phyloP scores from a whole-genome alignment of 2,113 vertebrate species.

The Ia io region DNA sequence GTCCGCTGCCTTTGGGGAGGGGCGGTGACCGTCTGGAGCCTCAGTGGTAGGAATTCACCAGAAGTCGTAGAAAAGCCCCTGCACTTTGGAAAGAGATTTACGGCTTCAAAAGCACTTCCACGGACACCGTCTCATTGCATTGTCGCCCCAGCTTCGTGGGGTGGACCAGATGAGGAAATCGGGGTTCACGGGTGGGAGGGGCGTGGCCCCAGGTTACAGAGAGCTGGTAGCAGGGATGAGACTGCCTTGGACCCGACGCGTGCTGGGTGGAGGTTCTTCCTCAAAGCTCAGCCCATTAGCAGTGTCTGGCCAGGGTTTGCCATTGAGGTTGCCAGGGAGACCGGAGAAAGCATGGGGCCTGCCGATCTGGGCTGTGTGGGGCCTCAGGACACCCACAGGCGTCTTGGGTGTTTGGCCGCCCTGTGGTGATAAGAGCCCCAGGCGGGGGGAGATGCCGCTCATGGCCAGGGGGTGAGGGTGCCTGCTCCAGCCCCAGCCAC shows the following conservation, averaged over 20 bases:
- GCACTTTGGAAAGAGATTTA: background rate
- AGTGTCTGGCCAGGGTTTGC: background rate
- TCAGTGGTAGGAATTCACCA: background rate
- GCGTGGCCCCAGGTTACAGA: background rate
- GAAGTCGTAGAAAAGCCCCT: background rate
- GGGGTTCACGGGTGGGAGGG: background rate
- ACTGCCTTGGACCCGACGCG: background rate
- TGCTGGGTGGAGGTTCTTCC: background rate
- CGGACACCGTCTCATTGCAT: background rate
- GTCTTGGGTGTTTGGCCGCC: background rate
- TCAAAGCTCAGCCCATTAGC: background rate
- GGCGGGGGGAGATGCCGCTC: background rate
- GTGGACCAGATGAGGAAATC: background rate
- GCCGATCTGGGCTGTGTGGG: background rate
- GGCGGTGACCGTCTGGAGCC: background rate
- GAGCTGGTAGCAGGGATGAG: background rate
- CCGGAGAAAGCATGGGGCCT: background rate
- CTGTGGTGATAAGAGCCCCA: background rate
- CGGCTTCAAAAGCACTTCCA: background rate
- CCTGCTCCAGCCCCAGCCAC: background rate
- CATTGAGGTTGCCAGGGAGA: background rate
- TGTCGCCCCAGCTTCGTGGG: background rate
- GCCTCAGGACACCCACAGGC: background rate
- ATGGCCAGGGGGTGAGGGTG: background rate
- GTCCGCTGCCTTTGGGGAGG: background rate